phyloP scores from a whole-genome alignment of 2,888 invertebrate species.

The Petrolisthes cinctipes region DNA sequence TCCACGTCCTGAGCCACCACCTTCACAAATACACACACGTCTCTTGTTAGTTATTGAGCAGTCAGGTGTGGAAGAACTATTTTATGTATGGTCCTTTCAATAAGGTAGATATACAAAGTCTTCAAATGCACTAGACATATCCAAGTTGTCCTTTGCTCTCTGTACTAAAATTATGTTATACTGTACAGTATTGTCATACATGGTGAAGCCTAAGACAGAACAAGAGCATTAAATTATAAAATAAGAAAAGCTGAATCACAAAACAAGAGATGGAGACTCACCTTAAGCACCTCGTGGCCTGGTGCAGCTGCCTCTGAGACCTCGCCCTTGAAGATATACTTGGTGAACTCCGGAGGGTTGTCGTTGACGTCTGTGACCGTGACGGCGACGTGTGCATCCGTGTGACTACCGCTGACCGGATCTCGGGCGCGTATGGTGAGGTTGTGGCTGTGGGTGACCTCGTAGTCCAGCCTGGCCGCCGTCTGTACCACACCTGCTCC shows the following conservation, averaged over 20 bases:
- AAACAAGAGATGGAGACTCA: constrained; percentile 7
- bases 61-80: no score
- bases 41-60: no score
- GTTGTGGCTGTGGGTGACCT: constrained; percentile 54
- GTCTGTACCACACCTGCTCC: constrained; percentile 61
- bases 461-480: constrained; percentile 52
- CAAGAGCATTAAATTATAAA: constrained; percentile 7
- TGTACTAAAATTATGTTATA: no score
- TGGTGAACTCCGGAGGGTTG: constrained; percentile 55
- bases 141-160: background rate
- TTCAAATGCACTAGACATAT: background rate
- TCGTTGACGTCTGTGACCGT: constrained; percentile 62
- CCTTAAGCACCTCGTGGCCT: constrained; percentile 56
- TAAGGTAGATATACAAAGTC: background rate
- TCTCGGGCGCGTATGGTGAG: constrained; percentile 61
- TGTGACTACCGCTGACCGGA: constrained; percentile 55
- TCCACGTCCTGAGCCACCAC: constrained; percentile 58
- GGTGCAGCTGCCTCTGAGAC: constrained; percentile 62
- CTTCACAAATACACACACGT: constrained; percentile 9
- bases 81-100: no score
- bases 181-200: no score
- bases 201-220: background rate
- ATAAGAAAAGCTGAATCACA: background rate
- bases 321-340: constrained; percentile 32
- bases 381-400: constrained; percentile 57